These are phyloP conservation scores for Andrena chrysosceles DNA, from an alignment of 2,888 invertebrate species.

Conservation along the genomic window DNA sequence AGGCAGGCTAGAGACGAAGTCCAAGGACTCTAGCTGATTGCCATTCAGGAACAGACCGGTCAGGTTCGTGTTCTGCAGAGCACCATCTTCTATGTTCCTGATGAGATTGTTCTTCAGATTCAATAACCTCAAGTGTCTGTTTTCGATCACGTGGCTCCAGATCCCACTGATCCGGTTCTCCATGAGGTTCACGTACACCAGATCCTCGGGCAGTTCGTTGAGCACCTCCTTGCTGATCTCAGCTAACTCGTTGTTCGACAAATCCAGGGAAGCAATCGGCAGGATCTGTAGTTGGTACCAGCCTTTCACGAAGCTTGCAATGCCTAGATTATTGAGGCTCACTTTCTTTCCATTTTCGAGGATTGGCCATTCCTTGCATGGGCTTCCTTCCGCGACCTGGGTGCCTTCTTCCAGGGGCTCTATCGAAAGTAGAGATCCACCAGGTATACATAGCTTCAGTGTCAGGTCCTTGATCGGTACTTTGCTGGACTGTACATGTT, in stretches of 20 bases:
- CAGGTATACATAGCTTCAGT: slow-evolving; percentile 69
- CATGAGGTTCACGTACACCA: slow-evolving; percentile 66
- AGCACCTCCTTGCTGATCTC: slow-evolving; percentile 73
- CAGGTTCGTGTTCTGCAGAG: slow-evolving; percentile 82
- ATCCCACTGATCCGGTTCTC: slow-evolving; percentile 68
- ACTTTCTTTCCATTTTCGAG: slow-evolving; percentile 41
- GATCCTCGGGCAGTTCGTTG: slow-evolving; percentile 72
- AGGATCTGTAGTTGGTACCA: slow-evolving; percentile 74
- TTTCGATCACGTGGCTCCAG: slow-evolving; percentile 71
- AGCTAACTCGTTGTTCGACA: slow-evolving; percentile 71
- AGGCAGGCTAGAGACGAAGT: slow-evolving; percentile 71
- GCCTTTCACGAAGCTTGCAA: slow-evolving; percentile 72
- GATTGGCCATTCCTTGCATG: slow-evolving; percentile 60
- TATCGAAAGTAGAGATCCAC: slow-evolving; percentile 62
- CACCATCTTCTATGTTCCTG: slow-evolving; percentile 79
- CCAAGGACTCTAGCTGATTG: slow-evolving; percentile 67
- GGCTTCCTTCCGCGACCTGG: slow-evolving; percentile 22
- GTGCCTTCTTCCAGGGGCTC: slow-evolving; percentile 59
- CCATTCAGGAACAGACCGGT: slow-evolving; percentile 58
- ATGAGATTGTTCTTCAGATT: slow-evolving; percentile 82
- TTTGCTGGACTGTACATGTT: neutral
- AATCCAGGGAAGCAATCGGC: slow-evolving; percentile 64
- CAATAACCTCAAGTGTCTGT: slow-evolving; percentile 79
- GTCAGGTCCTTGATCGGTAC: slow-evolving; percentile 17
- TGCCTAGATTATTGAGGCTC: slow-evolving; percentile 60